A percentile compares a stretch with the other conserved stretches of the same genome.
Evolutionary conservation across 1,140 invertebrate species (phyloP).

Genomic region (Battus philenor): DNA sequence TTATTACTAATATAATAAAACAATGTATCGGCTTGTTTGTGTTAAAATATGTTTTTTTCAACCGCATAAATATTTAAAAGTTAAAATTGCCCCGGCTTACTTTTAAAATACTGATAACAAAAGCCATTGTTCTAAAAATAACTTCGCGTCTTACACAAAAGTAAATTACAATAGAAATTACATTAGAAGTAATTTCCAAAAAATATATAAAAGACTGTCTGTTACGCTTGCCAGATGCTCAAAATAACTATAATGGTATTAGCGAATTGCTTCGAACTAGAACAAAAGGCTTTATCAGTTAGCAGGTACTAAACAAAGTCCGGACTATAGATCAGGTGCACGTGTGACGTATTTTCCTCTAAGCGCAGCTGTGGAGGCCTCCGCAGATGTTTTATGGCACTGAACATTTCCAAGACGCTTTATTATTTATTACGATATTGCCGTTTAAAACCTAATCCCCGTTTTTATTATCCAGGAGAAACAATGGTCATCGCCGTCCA

Average conservation of each 20-base stretch:
- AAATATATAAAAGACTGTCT: slow-evolving; percentile 18
- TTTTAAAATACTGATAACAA: neutral
- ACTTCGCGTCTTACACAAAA: too few relatives aligned
- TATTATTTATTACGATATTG: slow-evolving; percentile 72
- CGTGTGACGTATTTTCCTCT: slow-evolving; percentile 66
- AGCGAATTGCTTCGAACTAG: slow-evolving; percentile 25
- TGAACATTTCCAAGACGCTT: slow-evolving; percentile 67
- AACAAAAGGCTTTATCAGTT: slow-evolving; percentile 46
- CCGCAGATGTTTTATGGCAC: slow-evolving; percentile 69
- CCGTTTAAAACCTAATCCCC: slow-evolving; percentile 69
- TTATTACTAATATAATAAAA: too few relatives aligned
- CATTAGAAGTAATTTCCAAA: slow-evolving; percentile 19
- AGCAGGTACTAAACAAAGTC: slow-evolving; percentile 34
- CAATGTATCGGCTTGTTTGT: too few relatives aligned
- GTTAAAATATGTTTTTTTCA: too few relatives aligned
- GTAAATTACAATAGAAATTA: neutral
- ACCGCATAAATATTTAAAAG: too few relatives aligned
- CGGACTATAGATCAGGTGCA: slow-evolving; percentile 49
- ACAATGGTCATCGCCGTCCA: slow-evolving; percentile 63
- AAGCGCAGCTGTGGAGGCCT: slow-evolving; percentile 58
- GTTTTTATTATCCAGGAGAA: slow-evolving; percentile 62
- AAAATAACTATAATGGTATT: slow-evolving; percentile 17
- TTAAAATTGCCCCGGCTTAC: too few relatives aligned
- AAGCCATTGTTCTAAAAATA: neutral
- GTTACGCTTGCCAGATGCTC: slow-evolving; percentile 27